Evolutionary conservation across 2,797 vertebrate genomes (phyloP), one percentile per base, ranked within the genome.

Genomic region (Rousettus madagascariensis): DNA sequence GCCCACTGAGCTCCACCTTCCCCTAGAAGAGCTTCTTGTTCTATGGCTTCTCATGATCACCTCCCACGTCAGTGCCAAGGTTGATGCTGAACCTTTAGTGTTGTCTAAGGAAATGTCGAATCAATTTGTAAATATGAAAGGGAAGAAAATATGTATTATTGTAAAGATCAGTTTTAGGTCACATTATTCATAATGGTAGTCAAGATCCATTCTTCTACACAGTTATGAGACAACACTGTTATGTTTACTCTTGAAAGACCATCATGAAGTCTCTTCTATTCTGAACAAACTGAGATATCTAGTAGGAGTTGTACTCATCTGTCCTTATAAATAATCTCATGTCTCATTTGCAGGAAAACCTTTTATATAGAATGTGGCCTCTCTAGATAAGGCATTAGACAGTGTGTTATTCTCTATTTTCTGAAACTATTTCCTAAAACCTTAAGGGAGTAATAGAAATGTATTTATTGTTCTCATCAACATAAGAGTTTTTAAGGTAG

Each of bases 1-100:
- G 99, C 96, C 99, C 99, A 71, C 99, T 99, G 8, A 99, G 98
- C 89, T 99, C 99, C 38, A 99, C 99, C 97, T 99, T 99, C 30
- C 99, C 99, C 61, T 99, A 99, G 97, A 99, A 99, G 98, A 99
- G 3, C 90, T 90, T 2, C 72, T 0, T 0, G 16, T 74, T 51
- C 57, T 89, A 15, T 90, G 43, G 19, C 3, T 41, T 55, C 33
- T 96, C 93, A 93, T 51, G 88, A 83, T 97, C 85, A 95, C 68
- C 24, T 97, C 98, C 92, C 92, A 97, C 93, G 88, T 97, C 97
- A 98, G 98, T 98, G 97, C 98, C 98, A 98, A 98, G 98, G 98
- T 95, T 97, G 96, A 97, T 66, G 89, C 88, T 96, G 94, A 97
- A 95, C 92, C 95, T 97, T 96, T 97, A 92, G 97, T 97, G 94